These are phyloP conservation scores for Marmota flaviventris DNA, from an alignment of 2,113 vertebrate genomes.

Conservation along the genomic window DNA sequence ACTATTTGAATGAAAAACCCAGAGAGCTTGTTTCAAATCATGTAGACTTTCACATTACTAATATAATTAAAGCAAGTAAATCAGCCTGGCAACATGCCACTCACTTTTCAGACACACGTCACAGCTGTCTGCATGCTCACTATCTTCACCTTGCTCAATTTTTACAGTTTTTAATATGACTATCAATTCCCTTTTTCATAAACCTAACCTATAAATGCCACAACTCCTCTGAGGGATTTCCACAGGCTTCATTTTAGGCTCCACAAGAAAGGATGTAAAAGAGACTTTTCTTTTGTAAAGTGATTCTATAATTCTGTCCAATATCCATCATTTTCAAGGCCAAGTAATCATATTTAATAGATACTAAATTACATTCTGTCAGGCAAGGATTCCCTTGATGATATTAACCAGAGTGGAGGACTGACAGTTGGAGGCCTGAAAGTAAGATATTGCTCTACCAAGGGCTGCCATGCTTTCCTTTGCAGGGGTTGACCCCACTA, in stretches of 20 bases:
- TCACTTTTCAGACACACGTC: constrained; percentile 87
- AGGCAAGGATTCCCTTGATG: constrained; percentile 88
- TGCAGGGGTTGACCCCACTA: constrained; percentile 21
- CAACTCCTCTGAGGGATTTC: constrained; percentile 84
- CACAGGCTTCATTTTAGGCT: constrained; percentile 88
- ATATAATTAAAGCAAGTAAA: constrained; percentile 86
- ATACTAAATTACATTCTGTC: constrained; percentile 90
- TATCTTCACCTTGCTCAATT: constrained; percentile 83
- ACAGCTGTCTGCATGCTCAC: constrained; percentile 85
- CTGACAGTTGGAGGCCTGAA: constrained; percentile 83
- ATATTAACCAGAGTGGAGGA: constrained; percentile 87
- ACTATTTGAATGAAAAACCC: constrained; percentile 82
- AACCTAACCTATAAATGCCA: constrained; percentile 88
- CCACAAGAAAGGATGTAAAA: constrained; percentile 89
- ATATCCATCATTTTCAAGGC: constrained; percentile 91
- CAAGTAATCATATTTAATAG: constrained; percentile 92
- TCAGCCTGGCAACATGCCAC: constrained; percentile 85
- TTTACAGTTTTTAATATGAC: constrained; percentile 88
- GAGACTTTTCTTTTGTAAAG: constrained; percentile 91
- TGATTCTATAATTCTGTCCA: constrained; percentile 90
- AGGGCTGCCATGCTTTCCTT: constrained; percentile 79
- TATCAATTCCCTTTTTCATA: constrained; percentile 88
- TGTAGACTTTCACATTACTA: constrained; percentile 82
- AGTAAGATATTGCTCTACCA: constrained; percentile 83
- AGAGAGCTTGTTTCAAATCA: constrained; percentile 86